These are phyloP conservation scores for Oasisia sp. DNA, from an alignment of 2,888 invertebrate species.

Conservation along the genomic window DNA sequence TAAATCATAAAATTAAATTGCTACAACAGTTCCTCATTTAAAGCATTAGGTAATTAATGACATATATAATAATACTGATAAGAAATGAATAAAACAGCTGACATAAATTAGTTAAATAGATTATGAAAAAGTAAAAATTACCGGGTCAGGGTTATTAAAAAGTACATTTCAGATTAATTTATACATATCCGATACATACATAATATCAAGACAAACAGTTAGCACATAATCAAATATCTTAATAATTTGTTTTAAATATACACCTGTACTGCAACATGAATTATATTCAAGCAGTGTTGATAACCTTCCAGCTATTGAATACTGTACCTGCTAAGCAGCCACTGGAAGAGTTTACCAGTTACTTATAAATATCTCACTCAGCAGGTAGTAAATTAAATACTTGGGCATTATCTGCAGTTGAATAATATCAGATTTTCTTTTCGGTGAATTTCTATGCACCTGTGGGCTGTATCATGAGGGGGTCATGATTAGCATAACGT, in stretches of 20 bases:
- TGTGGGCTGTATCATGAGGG: not conserved
- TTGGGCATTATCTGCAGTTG: not conserved
- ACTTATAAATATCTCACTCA: not conserved
- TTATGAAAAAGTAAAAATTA: not conserved
- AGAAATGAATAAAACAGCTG: not conserved
- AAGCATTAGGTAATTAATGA: not conserved
- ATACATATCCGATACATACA: too few species aligned
- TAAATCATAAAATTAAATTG: not conserved
- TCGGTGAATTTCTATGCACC: not conserved
- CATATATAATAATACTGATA: not conserved
- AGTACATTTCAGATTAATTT: not conserved
- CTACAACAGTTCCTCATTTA: not conserved
- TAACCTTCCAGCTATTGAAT: not conserved
- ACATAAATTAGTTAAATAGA: too few species aligned
- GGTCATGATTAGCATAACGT: not conserved
- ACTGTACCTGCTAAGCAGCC: not conserved
- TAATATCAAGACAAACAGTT: too few species aligned
- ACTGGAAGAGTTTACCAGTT: not conserved
- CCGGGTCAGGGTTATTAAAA: not conserved
- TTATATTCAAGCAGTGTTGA: not conserved
- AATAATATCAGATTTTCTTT: slow-evolving; percentile 17
- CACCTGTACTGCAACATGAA: not conserved
- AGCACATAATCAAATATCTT: not conserved
- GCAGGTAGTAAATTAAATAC: not conserved
- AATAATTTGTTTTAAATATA: not conserved